A percentile compares a stretch with the other conserved stretches of the same genome.
phyloP scores from a whole-genome alignment of 2,888 invertebrate species.

The Spicauda simplicius region DNA sequence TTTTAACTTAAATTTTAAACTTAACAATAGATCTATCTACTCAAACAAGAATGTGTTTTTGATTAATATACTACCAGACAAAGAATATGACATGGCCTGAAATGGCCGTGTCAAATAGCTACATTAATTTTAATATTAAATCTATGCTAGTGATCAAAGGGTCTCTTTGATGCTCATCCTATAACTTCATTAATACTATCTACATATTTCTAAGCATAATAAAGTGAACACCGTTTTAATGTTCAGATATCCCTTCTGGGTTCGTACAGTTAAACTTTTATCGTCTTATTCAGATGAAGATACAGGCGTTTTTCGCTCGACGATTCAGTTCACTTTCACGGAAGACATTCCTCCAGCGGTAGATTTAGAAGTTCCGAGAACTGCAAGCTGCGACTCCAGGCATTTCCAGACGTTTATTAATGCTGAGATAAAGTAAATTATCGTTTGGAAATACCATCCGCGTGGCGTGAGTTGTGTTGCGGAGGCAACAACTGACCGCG shows the following conservation, averaged over 20 bases:
- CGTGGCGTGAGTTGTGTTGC: conserved; percentile 20
- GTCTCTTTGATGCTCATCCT: conserved; percentile 49
- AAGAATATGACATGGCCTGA: not conserved
- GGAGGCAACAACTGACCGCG: not conserved
- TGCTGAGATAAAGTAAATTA: conserved; percentile 41
- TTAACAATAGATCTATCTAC: too few relatives aligned
- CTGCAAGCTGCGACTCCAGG: conserved; percentile 44
- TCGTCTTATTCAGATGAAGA: conserved; percentile 36
- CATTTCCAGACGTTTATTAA: conserved; percentile 53
- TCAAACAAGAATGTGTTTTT: not conserved
- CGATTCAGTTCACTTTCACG: conserved; percentile 53
- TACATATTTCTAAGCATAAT: conserved; percentile 55
- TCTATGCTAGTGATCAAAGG: conserved; percentile 42
- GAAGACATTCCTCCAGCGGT: conserved; percentile 61
- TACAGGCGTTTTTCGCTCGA: conserved; percentile 45
- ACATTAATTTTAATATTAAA: conserved; percentile 26
- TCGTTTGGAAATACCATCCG: conserved; percentile 30
- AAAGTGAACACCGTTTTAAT: conserved; percentile 49
- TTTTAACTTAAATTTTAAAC: too few relatives aligned
- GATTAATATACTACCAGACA: not conserved
- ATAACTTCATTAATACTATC: conserved; percentile 56
- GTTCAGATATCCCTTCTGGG: conserved; percentile 42
- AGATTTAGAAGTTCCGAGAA: conserved; percentile 68
- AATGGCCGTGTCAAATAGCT: not conserved
- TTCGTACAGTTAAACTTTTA: not conserved